Conservation (phyloP, 2,113 vertebrate species). For the Actenoides lindsayi region DNA sequence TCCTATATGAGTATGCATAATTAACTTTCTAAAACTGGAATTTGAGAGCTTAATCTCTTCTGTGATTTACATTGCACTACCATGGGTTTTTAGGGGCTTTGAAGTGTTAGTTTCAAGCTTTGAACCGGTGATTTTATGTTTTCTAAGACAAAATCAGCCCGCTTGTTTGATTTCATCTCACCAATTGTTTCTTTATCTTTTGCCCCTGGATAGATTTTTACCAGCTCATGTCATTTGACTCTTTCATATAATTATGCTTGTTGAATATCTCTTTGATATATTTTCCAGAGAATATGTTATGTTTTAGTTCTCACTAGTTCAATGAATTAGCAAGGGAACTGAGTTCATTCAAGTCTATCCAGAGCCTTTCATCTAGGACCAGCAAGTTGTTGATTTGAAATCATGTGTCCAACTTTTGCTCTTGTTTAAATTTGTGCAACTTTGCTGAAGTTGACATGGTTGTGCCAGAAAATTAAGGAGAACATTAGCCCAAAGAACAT, state of each 20-base stretch:
- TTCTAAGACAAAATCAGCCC: background rate
- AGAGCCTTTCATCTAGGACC: background rate
- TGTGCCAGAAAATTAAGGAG: background rate
- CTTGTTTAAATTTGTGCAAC: background rate
- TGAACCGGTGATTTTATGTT: background rate
- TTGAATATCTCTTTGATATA: background rate
- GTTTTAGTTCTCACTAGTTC: background rate
- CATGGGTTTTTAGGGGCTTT: background rate
- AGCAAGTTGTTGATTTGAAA: background rate
- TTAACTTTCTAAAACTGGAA: background rate
- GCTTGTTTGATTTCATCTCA: constrained; percentile 1
- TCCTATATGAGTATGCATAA: background rate
- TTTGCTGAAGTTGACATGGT: background rate
- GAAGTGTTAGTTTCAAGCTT: constrained; percentile 7
- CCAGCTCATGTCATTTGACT: background rate
- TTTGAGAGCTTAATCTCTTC: background rate
- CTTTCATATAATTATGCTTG: background rate
- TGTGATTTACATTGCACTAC: background rate
- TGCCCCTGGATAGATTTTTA: background rate
- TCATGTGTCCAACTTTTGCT: background rate
- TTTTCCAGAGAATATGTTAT: background rate
- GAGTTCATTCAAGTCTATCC: background rate
- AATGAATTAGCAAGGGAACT: background rate
- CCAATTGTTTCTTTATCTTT: constrained; percentile 8
- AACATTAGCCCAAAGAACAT: background rate